Base-by-base conservation (phyloP, 2,113 vertebrate species). In the Anseranas semipalmata region DNA sequence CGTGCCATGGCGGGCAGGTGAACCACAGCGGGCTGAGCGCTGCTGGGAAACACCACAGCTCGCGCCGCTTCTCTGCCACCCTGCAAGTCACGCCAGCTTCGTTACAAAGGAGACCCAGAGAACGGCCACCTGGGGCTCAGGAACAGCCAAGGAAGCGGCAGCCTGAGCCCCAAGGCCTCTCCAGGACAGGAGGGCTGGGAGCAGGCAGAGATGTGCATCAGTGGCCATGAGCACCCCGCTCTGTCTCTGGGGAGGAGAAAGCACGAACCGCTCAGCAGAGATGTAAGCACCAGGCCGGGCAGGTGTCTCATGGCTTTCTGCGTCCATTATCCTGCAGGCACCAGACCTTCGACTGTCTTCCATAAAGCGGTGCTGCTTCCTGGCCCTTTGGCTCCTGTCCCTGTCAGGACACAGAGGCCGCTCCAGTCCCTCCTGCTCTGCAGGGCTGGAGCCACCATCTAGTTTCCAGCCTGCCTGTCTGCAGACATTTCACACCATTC, bases 151-250 rank as follows among this genome's bases (percentile, higher is more conserved):
- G 24, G 67, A 35, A 62, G 33, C 45, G 48, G 15, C 28, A 46
- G 21, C 66, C 66, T 68, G 66, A 48, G 21, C 45, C 27, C 33
- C 66, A 59, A 37, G 11, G 68, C 15, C 6, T 37, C 41, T 58
- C 15, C 2, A 5, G 59, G 50, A 46, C 17, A 41, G 59, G 21
- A 28, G 8, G 32, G 30, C 41, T 68, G 32, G 56, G n/a, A 89
- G 39, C 37, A 6, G 2, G 4, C 22, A 18, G 6, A 60, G 15
- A 32, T 0, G 0, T 5, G n/a, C n/a, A 50, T 37, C 27, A 45
- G 28, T 4, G 3, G n/a, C 53, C 2, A 0, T 7, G n/a, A 87
- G 7, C 76, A 70, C 50, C 33, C 55, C 17, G 50, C 65, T 56
- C n/a, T 39, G 62, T 89, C 37, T n/a, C 22, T 10, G 24, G 45